Evolutionary conservation across 2,113 vertebrate genomes (phyloP).

Genomic region (Oxygymnocypris stewartii): DNA sequence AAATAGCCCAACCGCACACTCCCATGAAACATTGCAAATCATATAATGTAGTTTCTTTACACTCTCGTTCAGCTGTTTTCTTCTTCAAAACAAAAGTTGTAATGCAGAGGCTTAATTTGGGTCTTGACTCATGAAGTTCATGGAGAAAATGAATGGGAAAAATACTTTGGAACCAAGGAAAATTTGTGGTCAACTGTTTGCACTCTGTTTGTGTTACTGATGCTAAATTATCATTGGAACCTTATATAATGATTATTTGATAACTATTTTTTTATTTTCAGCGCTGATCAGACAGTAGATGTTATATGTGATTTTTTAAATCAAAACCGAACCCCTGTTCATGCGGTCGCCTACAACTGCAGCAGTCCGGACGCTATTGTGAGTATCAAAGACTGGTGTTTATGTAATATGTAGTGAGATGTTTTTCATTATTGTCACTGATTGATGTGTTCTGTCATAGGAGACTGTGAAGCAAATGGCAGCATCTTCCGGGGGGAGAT

Average conservation of each 20-base stretch:
- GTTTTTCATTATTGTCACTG: neutral
- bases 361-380: constrained; percentile 66
- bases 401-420: neutral
- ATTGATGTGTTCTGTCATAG: constrained; percentile 57
- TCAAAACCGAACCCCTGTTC: constrained; percentile 68
- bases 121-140: neutral
- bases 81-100: neutral
- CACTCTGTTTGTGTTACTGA: neutral
- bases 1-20: neutral
- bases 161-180: neutral
- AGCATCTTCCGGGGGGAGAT: constrained; percentile 67
- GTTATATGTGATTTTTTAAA: constrained; percentile 72
- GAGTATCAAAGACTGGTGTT: constrained; percentile 55
- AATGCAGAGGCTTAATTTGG: neutral
- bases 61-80: neutral
- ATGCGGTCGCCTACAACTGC: constrained; percentile 74
- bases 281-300: constrained; percentile 78
- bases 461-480: constrained; percentile 71
- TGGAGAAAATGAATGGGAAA: neutral
- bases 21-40: neutral
- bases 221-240: neutral
- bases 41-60: neutral
- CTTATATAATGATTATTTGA: neutral
- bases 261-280: constrained; percentile 53
- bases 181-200: neutral